Conservation (phyloP, 2,888 invertebrate species). For the Camptogramma bilineatum region DNA sequence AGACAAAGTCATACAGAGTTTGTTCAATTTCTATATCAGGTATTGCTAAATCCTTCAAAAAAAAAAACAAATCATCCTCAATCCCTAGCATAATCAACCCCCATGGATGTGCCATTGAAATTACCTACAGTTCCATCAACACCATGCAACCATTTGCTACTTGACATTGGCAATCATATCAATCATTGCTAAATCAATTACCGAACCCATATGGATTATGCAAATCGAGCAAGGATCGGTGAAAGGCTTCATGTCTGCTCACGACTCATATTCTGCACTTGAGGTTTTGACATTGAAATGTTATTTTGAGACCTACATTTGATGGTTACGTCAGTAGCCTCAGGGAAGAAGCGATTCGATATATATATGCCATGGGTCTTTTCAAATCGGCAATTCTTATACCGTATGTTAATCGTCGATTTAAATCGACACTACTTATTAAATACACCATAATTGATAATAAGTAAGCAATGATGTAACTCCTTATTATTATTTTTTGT, state of each 20-base stretch:
- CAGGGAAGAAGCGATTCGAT: not conserved
- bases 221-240: conserved; percentile 54
- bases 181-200: conserved; percentile 29
- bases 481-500: too few species aligned
- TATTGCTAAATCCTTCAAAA: not conserved
- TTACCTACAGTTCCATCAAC: not conserved
- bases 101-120: not conserved
- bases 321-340: conserved; percentile 3
- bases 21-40: too few species aligned
- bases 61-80: not conserved
- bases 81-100: not conserved
- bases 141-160: not conserved
- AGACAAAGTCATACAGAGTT: too few species aligned
- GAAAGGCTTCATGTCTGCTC: conserved; percentile 56
- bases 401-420: too few species aligned
- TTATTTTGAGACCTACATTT: conserved; percentile 27
- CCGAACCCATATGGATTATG: conserved; percentile 47
- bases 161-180: conserved; percentile 30
- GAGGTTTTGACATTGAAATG: conserved; percentile 52
- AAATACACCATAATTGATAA: too few species aligned
- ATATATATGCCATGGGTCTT: not conserved
- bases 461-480: too few species aligned
- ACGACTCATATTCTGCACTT: conserved; percentile 52
- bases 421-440: too few species aligned
- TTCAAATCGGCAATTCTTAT: too few species aligned